phyloP scores from a whole-genome alignment of 2,888 invertebrate species.

The Noctuana brunneofusca region DNA sequence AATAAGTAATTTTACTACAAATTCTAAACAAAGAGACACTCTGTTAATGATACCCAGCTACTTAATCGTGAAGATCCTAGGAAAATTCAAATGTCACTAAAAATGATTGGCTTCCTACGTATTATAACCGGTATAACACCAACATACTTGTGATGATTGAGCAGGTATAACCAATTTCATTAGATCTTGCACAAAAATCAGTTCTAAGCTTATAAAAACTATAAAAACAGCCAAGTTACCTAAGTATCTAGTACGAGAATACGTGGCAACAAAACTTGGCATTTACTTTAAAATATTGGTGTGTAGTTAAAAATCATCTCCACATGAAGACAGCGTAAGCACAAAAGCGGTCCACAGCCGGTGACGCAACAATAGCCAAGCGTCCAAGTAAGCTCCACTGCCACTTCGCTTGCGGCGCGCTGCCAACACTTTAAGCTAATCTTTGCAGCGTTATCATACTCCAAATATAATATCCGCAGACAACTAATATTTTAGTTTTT shows the following conservation, averaged over 20 bases:
- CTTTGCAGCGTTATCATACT: slow-evolving; percentile 11
- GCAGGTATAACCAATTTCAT: no score
- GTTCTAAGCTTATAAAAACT: no score
- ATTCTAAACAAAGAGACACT: no score
- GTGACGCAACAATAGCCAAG: slow-evolving; percentile 21
- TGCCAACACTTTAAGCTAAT: slow-evolving; percentile 32
- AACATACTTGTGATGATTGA: no score
- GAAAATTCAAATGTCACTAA: no score
- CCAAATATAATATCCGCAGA: slow-evolving; percentile 2
- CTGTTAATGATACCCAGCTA: no score
- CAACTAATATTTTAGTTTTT: neutral
- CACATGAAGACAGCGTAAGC: slow-evolving; percentile 13
- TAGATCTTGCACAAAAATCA: no score
- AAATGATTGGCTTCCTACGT: no score
- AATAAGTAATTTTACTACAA: no score
- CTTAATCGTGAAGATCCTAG: no score
- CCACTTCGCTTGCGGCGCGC: slow-evolving; percentile 19
- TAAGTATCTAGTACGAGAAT: neutral
- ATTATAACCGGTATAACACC: no score
- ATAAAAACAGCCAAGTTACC: no score
- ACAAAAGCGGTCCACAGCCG: slow-evolving; percentile 10
- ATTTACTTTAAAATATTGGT: slow-evolving; percentile 5
- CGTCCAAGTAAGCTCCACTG: slow-evolving; percentile 2
- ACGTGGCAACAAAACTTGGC: slow-evolving; percentile 12
- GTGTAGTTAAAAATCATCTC: slow-evolving; percentile 18